Evolutionary conservation across 2,797 vertebrate genomes (phyloP).

Genomic region (Pseudochromis fuscus): DNA sequence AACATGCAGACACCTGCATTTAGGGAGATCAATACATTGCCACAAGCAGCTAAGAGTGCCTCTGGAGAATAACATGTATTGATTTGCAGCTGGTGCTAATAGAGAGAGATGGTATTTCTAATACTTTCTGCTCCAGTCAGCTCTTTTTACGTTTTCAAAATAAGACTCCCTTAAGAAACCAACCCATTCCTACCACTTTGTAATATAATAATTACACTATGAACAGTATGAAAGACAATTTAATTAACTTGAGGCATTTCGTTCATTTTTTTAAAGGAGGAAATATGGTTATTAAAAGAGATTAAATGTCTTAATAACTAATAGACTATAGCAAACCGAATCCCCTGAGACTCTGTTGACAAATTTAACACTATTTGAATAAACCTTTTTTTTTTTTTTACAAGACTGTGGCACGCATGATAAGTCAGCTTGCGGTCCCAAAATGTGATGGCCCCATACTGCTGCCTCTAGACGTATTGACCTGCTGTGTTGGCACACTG

Average conservation of each 20-base stretch:
- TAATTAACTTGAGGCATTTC: constrained; percentile 7
- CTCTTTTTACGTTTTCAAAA: constrained; percentile 41
- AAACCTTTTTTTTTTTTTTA: neutral
- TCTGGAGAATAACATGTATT: constrained; percentile 75
- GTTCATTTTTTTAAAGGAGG: no score
- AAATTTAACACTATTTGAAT: constrained; percentile 22
- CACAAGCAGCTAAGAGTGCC: constrained; percentile 67
- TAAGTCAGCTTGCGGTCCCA: constrained; percentile 68
- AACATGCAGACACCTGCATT: constrained; percentile 81
- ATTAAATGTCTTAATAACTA: no score
- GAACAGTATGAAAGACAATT: neutral
- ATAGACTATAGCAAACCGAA: neutral
- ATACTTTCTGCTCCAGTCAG: constrained; percentile 44
- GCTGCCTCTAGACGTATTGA: constrained; percentile 80
- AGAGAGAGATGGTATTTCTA: constrained; percentile 64
- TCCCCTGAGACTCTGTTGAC: neutral
- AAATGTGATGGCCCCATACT: constrained; percentile 76
- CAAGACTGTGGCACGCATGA: constrained; percentile 64
- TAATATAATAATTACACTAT: constrained; percentile 23
- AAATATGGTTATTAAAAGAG: neutral
- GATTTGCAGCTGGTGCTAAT: constrained; percentile 75
- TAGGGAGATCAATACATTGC: constrained; percentile 80
- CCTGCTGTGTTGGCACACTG: constrained; percentile 63
- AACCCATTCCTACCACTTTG: constrained; percentile 14
- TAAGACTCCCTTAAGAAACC: constrained; percentile 40